These are phyloP conservation scores for Catharus minimus DNA, from an alignment of 2,113 vertebrate species.

Conservation along the genomic window DNA sequence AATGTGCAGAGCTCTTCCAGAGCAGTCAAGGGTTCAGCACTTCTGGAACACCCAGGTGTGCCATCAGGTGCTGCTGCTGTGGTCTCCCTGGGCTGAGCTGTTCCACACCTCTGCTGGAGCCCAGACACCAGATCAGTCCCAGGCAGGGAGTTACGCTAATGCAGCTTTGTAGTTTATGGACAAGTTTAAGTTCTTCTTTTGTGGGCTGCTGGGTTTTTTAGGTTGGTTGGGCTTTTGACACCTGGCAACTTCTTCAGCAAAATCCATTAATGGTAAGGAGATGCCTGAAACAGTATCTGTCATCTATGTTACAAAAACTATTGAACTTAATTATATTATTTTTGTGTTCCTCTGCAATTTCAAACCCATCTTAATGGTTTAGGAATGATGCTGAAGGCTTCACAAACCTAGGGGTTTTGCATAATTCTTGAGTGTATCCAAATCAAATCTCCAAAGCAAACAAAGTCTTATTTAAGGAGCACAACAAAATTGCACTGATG, in stretches of 20 bases:
- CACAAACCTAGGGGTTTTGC: background rate
- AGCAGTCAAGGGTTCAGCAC: rapidly evolving
- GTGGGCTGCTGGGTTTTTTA: too few species aligned
- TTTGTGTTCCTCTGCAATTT: background rate
- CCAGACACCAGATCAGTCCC: background rate
- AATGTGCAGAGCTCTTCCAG: background rate
- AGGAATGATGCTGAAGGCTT: background rate
- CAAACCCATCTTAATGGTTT: background rate
- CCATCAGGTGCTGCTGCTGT: background rate
- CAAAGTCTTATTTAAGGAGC: background rate
- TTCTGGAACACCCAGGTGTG: rapidly evolving
- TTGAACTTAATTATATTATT: background rate
- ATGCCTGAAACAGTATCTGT: background rate
- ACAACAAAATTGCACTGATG: background rate
- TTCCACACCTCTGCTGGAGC: background rate
- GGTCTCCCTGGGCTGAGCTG: background rate
- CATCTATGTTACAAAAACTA: background rate
- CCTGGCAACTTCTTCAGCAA: background rate
- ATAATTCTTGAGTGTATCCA: background rate
- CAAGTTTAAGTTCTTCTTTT: background rate
- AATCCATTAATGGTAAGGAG: background rate
- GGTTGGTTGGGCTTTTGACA: background rate
- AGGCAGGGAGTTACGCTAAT: background rate
- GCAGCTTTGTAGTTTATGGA: background rate
- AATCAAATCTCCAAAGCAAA: background rate